Base-by-base conservation (phyloP, 1,140 invertebrate genomes). In the Drosophila willistoni region DNA sequence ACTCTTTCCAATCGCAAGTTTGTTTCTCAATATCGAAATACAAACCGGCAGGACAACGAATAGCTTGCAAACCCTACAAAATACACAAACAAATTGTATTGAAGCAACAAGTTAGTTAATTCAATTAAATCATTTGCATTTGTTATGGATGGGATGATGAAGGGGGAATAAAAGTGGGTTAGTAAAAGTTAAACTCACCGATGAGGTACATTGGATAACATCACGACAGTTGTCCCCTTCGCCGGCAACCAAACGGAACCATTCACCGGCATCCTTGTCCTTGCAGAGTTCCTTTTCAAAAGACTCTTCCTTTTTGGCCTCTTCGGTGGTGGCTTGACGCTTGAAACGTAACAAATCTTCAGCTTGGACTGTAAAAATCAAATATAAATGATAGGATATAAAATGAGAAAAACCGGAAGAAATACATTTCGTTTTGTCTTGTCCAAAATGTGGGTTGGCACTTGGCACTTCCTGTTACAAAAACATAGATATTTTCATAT, bases 21-120 rank as follows among this genome's bases (percentile, higher is more conserved):
- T 98, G 98, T 92, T 98, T 98, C 89, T 98, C 97, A 81, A 98
- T 98, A 91, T 98, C 97, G 93, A 98, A 98, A 91, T 96, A 98
- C 67, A 98, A 93, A 92, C 97, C 97, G 60, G 97, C 97, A 14
- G 97, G 97, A 92, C 98, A 98, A 91, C 97, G 95, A 82, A 98
- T 97, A 17, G 97, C 97, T 94, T 98, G 97, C 33, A 98, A 94
- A 80, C 97, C 97, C 95, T 96, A 91, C 63, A 92, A 92, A 67
- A 75, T 1, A 64, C 13, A 56, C 41, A n/a, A n/a, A 41, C 1
- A 51, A 5, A 51, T 12, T 29, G 10, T 12, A 36, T 36, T 9
- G 9, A 36, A 34, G 29, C 5, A 9, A 7, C 3, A 51, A n/a
- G 22, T 64, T 73, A 56, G 33, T 56, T 47, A 33, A 12, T 55